Base-by-base conservation (phyloP, 92 coral and sea anemone species). In the Paramuricea clavata region DNA sequence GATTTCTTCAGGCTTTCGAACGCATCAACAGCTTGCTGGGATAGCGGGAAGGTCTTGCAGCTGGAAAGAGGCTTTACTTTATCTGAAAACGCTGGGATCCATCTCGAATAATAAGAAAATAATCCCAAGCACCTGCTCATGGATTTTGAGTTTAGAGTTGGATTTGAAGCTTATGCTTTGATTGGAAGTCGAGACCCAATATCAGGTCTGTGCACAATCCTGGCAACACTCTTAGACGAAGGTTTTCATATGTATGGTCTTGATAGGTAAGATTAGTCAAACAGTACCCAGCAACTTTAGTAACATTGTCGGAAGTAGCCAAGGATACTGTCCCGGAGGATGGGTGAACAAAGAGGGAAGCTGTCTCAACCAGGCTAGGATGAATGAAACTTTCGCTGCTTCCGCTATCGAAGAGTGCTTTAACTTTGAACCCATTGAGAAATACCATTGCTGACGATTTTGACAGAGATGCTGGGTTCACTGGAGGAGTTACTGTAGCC, bases 341-440 rank as follows among this genome's bases (percentile, higher is more conserved):
- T 21, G 87, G 84, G n/a, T 90, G 57, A 16, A 90, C 65, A 5
- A 87, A 28, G 28, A 73, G 64, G 31, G 13, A 65, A 28, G 31
- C 50, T 39, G 25, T 25, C 50, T 59, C n/a, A n/a, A n/a, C n/a
- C n/a, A n/a, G n/a, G n/a, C n/a, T n/a, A n/a, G n/a, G n/a, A n/a
- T n/a, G n/a, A n/a, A n/a, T n/a, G n/a, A n/a, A n/a, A n/a, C n/a
- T n/a, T n/a, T n/a, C n/a, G n/a, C n/a, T n/a, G n/a, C 89, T 91
- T 4, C 91, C 80, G n/a, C 93, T 90, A 73, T 93, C 89, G 57
- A 90, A 87, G 13, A 93, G 83, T 0, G 93, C 94, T 60, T 83
- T 86, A 17, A 76, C 33, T 86, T 87, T 69, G 76, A 81, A 86
- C 34, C n/a, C n/a, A n/a, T n/a, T n/a, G n/a, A n/a, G n/a, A n/a